Conservation (phyloP, 1,140 invertebrate genomes). For the Zeugodacus cucurbitae region DNA sequence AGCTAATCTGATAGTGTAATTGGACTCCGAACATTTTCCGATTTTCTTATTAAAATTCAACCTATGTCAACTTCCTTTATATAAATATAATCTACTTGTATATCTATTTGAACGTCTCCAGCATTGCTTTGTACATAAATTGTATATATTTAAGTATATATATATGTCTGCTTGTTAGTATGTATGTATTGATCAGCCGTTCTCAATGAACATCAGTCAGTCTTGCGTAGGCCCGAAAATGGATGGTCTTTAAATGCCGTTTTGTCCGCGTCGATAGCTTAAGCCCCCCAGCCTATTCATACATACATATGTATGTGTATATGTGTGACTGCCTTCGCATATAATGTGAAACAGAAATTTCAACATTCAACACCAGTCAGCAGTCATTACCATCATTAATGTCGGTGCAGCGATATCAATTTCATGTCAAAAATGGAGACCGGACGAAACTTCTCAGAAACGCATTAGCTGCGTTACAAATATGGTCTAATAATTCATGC, state of each 20-base stretch:
- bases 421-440: conserved; percentile 51
- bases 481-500: conserved; percentile 66
- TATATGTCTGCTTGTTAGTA: background rate
- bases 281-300: background rate
- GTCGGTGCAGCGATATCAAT: conserved; percentile 56
- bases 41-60: too few relatives aligned
- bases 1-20: too few relatives aligned
- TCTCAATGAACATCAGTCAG: background rate
- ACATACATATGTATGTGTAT: background rate
- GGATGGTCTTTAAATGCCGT: background rate
- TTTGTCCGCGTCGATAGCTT: background rate
- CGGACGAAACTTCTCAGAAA: conserved; percentile 60
- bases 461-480: conserved; percentile 57
- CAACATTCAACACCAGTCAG: conserved; percentile 44
- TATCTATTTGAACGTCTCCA: too few relatives aligned
- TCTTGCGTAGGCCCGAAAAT: background rate
- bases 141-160: background rate
- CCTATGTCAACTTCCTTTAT: too few relatives aligned
- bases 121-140: too few relatives aligned
- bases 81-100: too few relatives aligned
- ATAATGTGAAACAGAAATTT: conserved; percentile 36
- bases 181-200: background rate
- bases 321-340: background rate
- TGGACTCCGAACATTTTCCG: too few relatives aligned
- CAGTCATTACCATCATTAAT: conserved; percentile 46